phyloP scores from a whole-genome alignment of 2,797 vertebrate genomes.

The Antennarius maculatus region DNA sequence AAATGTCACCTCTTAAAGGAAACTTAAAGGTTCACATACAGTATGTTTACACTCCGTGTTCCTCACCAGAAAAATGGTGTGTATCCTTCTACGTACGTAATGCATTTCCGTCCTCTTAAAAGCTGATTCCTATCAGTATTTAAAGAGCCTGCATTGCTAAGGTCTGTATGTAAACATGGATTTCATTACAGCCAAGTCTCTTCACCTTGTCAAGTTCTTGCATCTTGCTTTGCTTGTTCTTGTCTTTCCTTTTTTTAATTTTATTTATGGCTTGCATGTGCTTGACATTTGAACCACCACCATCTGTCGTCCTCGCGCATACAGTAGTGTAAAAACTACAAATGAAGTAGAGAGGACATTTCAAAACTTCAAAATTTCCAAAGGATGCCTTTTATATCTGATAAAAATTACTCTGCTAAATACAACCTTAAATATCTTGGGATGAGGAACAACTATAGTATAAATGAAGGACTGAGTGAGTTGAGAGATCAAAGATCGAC shows the following conservation, averaged over 20 bases:
- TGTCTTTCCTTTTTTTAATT: neutral
- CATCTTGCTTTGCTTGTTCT: neutral
- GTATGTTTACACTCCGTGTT: neutral
- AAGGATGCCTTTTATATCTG: constrained; percentile 5
- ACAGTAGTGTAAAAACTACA: neutral
- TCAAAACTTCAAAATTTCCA: neutral
- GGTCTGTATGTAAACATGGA: neutral
- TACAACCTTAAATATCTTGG: constrained; percentile 25
- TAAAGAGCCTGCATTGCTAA: neutral
- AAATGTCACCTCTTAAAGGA: constrained; percentile 10
- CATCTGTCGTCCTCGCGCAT: neutral
- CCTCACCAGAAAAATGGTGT: neutral
- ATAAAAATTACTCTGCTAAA: constrained; percentile 36
- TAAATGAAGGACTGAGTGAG: neutral
- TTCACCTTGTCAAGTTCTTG: neutral
- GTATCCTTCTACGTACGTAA: neutral
- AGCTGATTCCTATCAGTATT: neutral
- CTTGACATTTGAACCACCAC: neutral
- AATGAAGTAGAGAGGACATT: constrained; percentile 9
- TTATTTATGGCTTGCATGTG: neutral
- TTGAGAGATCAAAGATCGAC: constrained; percentile 4
- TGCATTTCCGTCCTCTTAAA: neutral
- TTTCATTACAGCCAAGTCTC: neutral
- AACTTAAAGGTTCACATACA: neutral
- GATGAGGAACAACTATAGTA: constrained; percentile 1